A percentile compares a stretch with the other conserved stretches of the same genome.
These are phyloP conservation scores for Bibio marci DNA, from an alignment of 2,888 invertebrate species.

Conservation along the genomic window DNA sequence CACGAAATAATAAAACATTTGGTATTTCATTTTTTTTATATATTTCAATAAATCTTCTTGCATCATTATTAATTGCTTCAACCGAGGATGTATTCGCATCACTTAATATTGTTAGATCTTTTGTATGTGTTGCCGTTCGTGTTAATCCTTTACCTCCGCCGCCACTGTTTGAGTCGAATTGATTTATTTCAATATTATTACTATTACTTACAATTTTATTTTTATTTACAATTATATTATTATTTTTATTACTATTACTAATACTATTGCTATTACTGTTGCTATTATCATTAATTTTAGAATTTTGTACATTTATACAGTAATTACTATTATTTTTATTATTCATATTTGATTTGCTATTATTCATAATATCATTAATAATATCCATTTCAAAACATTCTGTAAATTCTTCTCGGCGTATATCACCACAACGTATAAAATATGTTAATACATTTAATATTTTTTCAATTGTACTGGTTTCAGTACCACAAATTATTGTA, in stretches of 20 bases:
- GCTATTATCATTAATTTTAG: conserved; percentile 5
- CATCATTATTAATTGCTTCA: background rate
- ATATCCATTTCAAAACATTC: conserved; percentile 25
- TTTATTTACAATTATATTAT: conserved; percentile 1
- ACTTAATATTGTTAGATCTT: conserved; percentile 19
- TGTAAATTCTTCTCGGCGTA: conserved; percentile 34
- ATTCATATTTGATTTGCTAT: conserved; percentile 4
- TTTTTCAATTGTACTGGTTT: conserved; percentile 46
- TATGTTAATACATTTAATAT: conserved; percentile 68
- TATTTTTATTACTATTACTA: conserved; percentile 6
- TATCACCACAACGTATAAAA: conserved; percentile 67
- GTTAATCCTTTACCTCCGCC: too few species aligned
- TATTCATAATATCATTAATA: conserved; percentile 14
- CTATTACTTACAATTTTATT: background rate
- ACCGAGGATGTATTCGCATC: background rate
- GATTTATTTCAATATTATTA: too few species aligned
- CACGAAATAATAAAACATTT: conserved; percentile 25
- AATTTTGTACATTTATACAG: too few species aligned
- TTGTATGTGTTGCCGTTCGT: conserved; percentile 22
- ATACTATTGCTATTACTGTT: conserved; percentile 7
- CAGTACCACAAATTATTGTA: conserved; percentile 59
- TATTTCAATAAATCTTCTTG: background rate
- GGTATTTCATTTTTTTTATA: conserved; percentile 23
- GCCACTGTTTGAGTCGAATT: too few species aligned
- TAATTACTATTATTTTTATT: conserved; percentile 6